Conservation (phyloP, 2,797 vertebrate genomes). For the Alosa sapidissima region DNA sequence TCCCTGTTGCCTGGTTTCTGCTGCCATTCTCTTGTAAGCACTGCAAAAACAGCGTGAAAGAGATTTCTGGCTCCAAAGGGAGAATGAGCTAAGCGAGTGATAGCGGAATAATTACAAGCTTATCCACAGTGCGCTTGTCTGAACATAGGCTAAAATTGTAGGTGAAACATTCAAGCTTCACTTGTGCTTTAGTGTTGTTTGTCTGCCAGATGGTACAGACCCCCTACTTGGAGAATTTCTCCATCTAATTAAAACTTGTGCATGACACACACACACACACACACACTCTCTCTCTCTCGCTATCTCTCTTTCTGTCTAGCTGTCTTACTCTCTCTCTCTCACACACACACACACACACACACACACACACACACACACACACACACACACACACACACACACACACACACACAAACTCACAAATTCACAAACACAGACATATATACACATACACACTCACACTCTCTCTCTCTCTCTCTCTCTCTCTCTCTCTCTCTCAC, state of each 20-base stretch:
- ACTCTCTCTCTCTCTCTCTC: too few species aligned
- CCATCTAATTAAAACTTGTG: slow-evolving; percentile 51
- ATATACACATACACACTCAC: neutral
- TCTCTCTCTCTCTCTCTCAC: too few species aligned
- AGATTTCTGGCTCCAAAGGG: slow-evolving; percentile 20
- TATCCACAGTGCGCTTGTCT: slow-evolving; percentile 6
- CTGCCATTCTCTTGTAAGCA: slow-evolving; percentile 26
- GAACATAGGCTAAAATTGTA: slow-evolving; percentile 39
- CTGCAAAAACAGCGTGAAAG: slow-evolving; percentile 23
- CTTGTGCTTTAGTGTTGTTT: slow-evolving; percentile 47
- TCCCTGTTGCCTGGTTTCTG: slow-evolving; percentile 37
- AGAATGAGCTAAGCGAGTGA: neutral
- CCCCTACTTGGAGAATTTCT: slow-evolving; percentile 42
- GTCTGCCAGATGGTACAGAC: slow-evolving; percentile 55
- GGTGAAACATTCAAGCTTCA: slow-evolving; percentile 14
- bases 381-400: neutral
- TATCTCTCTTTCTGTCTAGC: neutral
- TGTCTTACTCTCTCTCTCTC: neutral
- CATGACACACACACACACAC: slow-evolving; percentile 9
- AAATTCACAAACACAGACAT: neutral
- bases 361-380: too few species aligned
- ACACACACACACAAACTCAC: neutral
- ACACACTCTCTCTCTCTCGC: neutral
- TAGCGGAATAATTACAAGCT: slow-evolving; percentile 17
- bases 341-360: neutral